Conservation (phyloP, 2,113 vertebrate species). For the Hippocampus zosterae region DNA sequence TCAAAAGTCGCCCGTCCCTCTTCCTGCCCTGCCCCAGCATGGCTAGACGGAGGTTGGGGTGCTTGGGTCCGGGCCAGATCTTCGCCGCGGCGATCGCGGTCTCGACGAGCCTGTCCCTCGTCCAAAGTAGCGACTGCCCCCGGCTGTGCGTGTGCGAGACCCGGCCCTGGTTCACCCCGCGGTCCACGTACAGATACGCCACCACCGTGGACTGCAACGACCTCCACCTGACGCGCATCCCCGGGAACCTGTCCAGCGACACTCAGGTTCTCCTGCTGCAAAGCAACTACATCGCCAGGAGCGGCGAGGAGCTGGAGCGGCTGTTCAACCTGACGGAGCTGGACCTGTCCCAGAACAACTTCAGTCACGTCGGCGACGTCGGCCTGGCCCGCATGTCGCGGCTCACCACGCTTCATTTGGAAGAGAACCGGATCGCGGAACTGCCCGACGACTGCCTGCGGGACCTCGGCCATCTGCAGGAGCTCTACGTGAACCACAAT, state of each 20-base stretch:
- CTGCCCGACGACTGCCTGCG: conserved; percentile 92
- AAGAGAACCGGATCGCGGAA: conserved; percentile 93
- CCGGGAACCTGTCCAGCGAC: conserved; percentile 90
- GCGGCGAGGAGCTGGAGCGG: conserved; percentile 86
- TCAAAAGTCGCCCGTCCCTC: conserved; percentile 45
- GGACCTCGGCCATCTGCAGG: conserved; percentile 89
- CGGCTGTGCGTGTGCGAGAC: conserved; percentile 96
- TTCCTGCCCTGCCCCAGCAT: conserved; percentile 68
- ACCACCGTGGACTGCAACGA: conserved; percentile 97
- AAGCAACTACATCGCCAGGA: conserved; percentile 93
- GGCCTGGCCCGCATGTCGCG: conserved; percentile 90
- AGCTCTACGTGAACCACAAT: conserved; percentile 98
- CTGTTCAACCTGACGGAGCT: conserved; percentile 93
- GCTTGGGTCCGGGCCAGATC: conserved; percentile 63
- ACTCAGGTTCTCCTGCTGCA: conserved; percentile 96
- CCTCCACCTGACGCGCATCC: conserved; percentile 90
- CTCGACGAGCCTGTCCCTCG: conserved; percentile 72
- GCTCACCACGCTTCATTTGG: conserved; percentile 92
- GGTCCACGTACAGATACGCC: conserved; percentile 96
- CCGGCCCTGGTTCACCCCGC: conserved; percentile 96
- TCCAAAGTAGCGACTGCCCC: conserved; percentile 83
- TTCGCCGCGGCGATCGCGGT: conserved; percentile 73
- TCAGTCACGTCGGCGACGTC: conserved; percentile 86
- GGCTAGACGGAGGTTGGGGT: conserved; percentile 69
- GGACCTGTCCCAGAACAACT: conserved; percentile 97